These are phyloP conservation scores for Phacellophora camtschatica DNA, from an alignment of 30 jellyfish, hydroid and myxozoan species.

Conservation along the genomic window DNA sequence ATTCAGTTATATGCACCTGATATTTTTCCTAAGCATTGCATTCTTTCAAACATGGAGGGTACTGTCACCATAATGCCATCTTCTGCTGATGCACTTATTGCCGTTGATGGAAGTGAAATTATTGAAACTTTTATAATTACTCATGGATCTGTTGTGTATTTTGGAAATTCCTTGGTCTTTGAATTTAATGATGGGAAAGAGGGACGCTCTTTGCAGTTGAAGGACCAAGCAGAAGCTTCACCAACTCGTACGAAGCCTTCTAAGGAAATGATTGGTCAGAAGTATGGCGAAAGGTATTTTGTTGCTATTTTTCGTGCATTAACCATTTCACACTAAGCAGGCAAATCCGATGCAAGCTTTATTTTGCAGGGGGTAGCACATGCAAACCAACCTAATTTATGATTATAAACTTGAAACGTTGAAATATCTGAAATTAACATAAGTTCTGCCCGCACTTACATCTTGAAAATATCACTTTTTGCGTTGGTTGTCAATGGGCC, in stretches of 20 bases:
- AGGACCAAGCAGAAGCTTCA: background rate
- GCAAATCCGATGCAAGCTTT: too few relatives aligned
- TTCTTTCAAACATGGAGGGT: constrained; percentile 80
- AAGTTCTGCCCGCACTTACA: too few relatives aligned
- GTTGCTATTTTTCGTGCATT: too few relatives aligned
- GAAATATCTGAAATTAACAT: too few relatives aligned
- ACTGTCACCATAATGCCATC: constrained; percentile 91
- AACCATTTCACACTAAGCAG: too few relatives aligned
- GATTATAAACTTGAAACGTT: too few relatives aligned
- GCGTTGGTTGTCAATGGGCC: too few relatives aligned
- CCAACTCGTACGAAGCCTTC: background rate
- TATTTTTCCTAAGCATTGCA: constrained; percentile 83
- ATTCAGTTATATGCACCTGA: constrained; percentile 74
- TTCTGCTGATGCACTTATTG: constrained; percentile 84
- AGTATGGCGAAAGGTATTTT: too few relatives aligned
- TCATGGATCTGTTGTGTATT: constrained; percentile 70
- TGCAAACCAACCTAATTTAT: too few relatives aligned
- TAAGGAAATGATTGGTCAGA: background rate
- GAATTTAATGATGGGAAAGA: constrained; percentile 13
- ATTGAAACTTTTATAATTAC: constrained; percentile 67
- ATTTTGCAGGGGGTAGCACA: too few relatives aligned
- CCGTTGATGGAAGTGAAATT: constrained; percentile 68
- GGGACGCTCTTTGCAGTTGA: background rate
- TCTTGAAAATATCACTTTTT: too few relatives aligned
- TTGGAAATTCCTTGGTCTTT: constrained; percentile 77